Percentiles rank a stretch among this genome's conserved stretches.
These are phyloP conservation scores for Toxotes lorentzi DNA, from an alignment of 2,797 vertebrate genomes.

Conservation along the genomic window DNA sequence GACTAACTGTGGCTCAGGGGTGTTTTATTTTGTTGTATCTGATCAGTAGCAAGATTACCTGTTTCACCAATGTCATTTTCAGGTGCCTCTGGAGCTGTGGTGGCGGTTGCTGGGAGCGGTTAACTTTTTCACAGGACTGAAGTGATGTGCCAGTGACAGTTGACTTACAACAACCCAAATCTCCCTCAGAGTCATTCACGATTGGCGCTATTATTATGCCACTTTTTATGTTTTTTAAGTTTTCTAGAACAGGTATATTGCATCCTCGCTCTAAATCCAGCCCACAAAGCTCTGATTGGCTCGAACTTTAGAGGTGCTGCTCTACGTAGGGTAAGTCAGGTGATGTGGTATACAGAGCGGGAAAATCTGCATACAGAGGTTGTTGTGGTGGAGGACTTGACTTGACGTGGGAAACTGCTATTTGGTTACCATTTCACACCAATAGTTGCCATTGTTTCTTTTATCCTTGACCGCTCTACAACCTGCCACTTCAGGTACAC, in stretches of 20 bases:
- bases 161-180: neutral
- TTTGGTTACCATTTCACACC: too few species aligned
- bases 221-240: neutral
- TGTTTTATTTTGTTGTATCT: neutral
- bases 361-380: too few species aligned
- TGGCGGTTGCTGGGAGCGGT: neutral
- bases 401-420: too few species aligned
- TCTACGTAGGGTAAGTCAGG: neutral
- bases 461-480: too few species aligned
- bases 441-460: too few species aligned
- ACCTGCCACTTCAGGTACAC: too few species aligned
- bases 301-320: too few species aligned
- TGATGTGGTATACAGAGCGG: too few species aligned
- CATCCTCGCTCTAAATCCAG: neutral
- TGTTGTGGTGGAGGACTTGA: too few species aligned
- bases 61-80: neutral
- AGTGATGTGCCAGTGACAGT: neutral
- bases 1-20: neutral
- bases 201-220: neutral
- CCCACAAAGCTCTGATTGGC: neutral
- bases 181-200: neutral
- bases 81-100: neutral
- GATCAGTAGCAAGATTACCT: neutral
- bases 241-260: neutral
- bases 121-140: too few species aligned